Evolutionary conservation across 2,797 vertebrate species (phyloP).

Genomic region (Zenarchopterus dispar): DNA sequence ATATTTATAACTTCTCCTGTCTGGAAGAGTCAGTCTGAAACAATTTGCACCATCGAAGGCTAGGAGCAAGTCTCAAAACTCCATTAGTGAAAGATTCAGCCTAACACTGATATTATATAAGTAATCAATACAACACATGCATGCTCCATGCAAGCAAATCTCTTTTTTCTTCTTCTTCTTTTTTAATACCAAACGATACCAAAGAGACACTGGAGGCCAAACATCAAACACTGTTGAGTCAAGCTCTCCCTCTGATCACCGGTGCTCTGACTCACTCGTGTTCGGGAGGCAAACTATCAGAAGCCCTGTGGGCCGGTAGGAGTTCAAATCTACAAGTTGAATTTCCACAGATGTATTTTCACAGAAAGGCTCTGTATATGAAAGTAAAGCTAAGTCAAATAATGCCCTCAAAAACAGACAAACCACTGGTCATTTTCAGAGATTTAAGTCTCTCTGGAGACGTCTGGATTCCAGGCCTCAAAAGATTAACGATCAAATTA

Average conservation of each 20-base stretch:
- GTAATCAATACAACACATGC: constrained; percentile 31
- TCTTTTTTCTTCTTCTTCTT: constrained; percentile 18
- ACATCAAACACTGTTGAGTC: constrained; percentile 19
- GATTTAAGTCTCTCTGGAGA: no score
- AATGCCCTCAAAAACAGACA: neutral
- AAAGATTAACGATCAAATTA: no score
- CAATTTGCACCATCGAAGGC: constrained; percentile 36
- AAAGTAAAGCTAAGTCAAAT: neutral
- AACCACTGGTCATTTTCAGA: constrained; percentile 5
- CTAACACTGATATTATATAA: constrained; percentile 38
- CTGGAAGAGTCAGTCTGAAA: constrained; percentile 14
- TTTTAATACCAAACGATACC: constrained; percentile 22
- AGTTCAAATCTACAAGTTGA: constrained; percentile 17
- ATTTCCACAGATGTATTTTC: constrained; percentile 26
- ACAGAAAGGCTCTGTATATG: constrained; percentile 9
- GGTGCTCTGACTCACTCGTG: constrained; percentile 10
- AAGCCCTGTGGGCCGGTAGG: constrained; percentile 25
- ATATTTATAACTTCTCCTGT: constrained; percentile 48
- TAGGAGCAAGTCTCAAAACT: constrained; percentile 11
- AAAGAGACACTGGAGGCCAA: constrained; percentile 16
- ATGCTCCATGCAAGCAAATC: no score
- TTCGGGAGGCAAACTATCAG: constrained; percentile 28
- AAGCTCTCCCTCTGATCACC: constrained; percentile 8
- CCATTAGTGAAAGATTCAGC: constrained; percentile 35
- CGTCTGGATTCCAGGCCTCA: no score